These are phyloP conservation scores for Calyptommatus sinebrachiatus DNA, from an alignment of 2,113 vertebrate genomes.

Conservation along the genomic window DNA sequence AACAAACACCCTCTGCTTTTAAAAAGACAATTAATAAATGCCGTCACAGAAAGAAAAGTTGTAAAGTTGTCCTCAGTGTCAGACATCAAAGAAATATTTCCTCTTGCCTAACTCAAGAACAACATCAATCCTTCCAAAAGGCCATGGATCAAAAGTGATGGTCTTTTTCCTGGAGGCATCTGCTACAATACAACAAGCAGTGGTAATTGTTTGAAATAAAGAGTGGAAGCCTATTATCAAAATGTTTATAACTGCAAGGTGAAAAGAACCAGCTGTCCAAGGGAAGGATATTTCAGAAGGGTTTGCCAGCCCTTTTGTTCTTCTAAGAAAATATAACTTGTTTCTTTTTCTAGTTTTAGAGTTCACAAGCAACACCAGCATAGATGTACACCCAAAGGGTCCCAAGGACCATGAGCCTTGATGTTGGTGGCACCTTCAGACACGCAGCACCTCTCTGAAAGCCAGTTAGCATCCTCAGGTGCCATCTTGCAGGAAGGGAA, in stretches of 20 bases:
- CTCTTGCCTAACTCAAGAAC: not conserved
- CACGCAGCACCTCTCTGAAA: too few species aligned
- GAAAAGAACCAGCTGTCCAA: constrained; percentile 54
- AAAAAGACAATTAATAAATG: too few species aligned
- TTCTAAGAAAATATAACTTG: constrained; percentile 18
- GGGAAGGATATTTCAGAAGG: constrained; percentile 19
- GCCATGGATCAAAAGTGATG: constrained; percentile 38
- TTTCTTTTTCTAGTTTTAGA: not conserved
- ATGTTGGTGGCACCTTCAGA: too few species aligned
- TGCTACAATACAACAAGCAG: constrained; percentile 54
- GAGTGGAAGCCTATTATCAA: constrained; percentile 55
- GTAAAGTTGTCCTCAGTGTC: not conserved
- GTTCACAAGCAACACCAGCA: not conserved
- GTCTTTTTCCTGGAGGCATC: constrained; percentile 44
- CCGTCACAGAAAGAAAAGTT: too few species aligned
- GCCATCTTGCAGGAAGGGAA: too few species aligned
- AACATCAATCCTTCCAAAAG: constrained; percentile 31
- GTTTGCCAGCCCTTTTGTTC: constrained; percentile 9
- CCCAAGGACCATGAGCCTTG: too few species aligned
- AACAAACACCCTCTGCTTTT: not conserved
- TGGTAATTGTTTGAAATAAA: constrained; percentile 49
- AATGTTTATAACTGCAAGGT: constrained; percentile 47
- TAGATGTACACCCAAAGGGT: too few species aligned
- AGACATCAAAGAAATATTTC: not conserved
- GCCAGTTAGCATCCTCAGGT: too few species aligned